Percentiles rank a stretch among this genome's conserved stretches.
phyloP scores from a whole-genome alignment of 2,113 vertebrate genomes.

The Corvus moneduloides region DNA sequence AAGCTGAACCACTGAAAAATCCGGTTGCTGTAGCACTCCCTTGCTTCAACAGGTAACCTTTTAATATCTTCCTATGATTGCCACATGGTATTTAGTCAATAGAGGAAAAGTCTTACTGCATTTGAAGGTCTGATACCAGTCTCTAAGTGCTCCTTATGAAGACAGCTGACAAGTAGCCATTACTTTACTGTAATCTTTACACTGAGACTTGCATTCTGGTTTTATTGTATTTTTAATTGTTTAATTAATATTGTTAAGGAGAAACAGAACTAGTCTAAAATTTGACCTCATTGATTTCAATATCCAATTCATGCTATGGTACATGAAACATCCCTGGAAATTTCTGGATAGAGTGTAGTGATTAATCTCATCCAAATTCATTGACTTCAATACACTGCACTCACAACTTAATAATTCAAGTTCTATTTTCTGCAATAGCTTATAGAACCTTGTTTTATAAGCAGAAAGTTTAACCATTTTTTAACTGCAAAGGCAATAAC shows the following conservation, averaged over 20 bases:
- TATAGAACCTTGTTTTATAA: neutral
- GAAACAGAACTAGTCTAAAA: neutral
- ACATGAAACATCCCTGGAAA: neutral
- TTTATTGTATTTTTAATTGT: constrained; percentile 31
- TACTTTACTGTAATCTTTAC: constrained; percentile 43
- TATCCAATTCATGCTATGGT: neutral
- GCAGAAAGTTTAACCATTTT: neutral
- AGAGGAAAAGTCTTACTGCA: constrained; percentile 37
- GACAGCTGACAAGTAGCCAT: constrained; percentile 45
- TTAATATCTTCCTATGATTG: neutral
- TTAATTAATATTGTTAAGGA: neutral
- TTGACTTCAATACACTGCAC: neutral
- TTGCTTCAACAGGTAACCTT: neutral
- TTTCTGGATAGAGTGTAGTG: neutral
- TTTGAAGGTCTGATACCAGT: constrained; percentile 53
- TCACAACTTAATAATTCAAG: neutral
- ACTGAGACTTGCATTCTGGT: constrained; percentile 17
- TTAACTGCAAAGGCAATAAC: neutral
- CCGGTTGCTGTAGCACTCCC: neutral
- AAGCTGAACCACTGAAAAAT: neutral
- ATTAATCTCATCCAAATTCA: neutral
- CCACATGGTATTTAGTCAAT: constrained; percentile 5
- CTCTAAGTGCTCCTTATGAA: neutral
- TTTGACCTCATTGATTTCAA: neutral
- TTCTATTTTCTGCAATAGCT: neutral